Evolutionary conservation across 2,113 vertebrate species (phyloP).

Genomic region (Cepphus grylle): DNA sequence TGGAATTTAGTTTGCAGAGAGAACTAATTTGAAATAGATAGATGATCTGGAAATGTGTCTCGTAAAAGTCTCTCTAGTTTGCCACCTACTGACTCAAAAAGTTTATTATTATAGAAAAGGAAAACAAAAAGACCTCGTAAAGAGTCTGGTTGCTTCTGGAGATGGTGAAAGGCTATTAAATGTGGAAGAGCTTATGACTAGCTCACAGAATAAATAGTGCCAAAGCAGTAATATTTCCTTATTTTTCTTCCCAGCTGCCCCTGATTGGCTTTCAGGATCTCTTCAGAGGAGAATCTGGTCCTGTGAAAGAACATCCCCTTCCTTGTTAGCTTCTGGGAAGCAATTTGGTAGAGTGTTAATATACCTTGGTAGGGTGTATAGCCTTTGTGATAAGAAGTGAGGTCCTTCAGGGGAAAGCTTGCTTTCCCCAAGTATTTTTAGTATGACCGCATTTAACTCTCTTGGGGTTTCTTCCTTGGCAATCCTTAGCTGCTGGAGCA

Average conservation of each 20-base stretch:
- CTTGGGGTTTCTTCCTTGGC: background rate
- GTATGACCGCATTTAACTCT: background rate
- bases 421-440: slow-evolving; percentile 31
- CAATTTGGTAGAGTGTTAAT: background rate
- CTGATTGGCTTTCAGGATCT: background rate
- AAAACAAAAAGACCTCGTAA: background rate
- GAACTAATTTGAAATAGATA: slow-evolving; percentile 1
- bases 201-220: background rate
- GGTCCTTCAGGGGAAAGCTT: background rate
- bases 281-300: background rate
- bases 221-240: background rate
- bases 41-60: slow-evolving; percentile 7
- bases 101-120: background rate
- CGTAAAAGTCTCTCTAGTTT: slow-evolving; percentile 11
- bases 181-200: background rate
- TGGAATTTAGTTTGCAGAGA: background rate
- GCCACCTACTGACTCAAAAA: slow-evolving; percentile 31
- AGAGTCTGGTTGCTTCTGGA: background rate
- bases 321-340: background rate
- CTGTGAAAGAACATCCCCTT: background rate
- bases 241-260: background rate
- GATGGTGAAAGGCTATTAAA: background rate
- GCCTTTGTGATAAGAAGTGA: background rate
- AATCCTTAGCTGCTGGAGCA: background rate
- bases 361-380: background rate